Percentiles rank a stretch among this genome's conserved stretches.
phyloP scores from a whole-genome alignment of 1,140 invertebrate genomes.

The Bombus superbus region DNA sequence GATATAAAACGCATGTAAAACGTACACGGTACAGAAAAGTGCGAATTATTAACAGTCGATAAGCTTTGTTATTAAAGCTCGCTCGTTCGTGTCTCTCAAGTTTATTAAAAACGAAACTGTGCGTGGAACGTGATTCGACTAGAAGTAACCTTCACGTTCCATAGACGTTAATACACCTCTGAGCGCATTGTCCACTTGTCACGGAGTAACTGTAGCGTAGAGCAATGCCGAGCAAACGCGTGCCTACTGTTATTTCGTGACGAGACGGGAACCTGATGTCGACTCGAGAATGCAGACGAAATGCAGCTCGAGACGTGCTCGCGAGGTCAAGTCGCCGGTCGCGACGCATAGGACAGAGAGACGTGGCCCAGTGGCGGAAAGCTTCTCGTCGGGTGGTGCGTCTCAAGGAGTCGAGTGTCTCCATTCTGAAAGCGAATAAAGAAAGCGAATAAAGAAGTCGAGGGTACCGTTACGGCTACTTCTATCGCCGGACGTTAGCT shows the following conservation, averaged over 20 bases:
- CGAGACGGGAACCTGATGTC: conserved; percentile 2
- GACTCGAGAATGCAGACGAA: background rate
- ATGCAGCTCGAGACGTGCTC: background rate
- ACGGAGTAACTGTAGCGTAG: conserved; percentile 14
- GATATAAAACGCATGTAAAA: no score
- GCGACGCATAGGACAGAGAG: background rate
- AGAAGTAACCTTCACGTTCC: background rate
- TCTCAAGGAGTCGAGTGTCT: conserved; percentile 20
- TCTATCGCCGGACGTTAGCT: conserved; percentile 36
- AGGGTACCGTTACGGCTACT: conserved; percentile 30
- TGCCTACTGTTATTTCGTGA: conserved; percentile 8
- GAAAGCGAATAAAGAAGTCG: conserved; percentile 54
- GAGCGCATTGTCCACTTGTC: conserved; percentile 4
- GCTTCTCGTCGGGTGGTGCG: background rate
- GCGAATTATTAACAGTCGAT: no score
- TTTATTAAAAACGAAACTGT: background rate
- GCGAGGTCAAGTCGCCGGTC: background rate
- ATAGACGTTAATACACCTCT: background rate
- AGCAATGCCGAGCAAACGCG: background rate
- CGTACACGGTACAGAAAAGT: no score
- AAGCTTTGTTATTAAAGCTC: no score
- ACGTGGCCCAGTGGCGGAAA: background rate
- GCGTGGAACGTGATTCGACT: background rate
- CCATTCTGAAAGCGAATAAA: conserved; percentile 32
- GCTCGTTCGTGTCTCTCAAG: background rate